Evolutionary conservation across 2,797 vertebrate genomes (phyloP).

Genomic region (Zonotrichia albicollis): DNA sequence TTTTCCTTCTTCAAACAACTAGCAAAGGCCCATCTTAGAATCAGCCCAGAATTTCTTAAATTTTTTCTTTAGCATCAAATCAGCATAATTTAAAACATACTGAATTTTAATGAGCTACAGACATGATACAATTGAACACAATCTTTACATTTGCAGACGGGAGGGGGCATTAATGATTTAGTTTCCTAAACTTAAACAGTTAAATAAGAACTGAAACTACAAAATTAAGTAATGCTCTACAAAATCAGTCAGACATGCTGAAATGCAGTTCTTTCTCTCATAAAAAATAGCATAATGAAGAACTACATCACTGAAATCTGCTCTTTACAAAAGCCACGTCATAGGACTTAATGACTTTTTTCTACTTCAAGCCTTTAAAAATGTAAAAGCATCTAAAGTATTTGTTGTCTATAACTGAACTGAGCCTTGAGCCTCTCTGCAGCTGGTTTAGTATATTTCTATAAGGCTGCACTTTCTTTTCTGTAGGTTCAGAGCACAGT

Average conservation of each 20-base stretch:
- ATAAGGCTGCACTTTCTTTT: neutral
- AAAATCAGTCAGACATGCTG: neutral
- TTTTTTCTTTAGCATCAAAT: neutral
- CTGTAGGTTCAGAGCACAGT: neutral
- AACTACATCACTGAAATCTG: neutral
- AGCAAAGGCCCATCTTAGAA: neutral
- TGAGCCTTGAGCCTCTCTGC: neutral
- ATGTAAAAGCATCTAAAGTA: neutral
- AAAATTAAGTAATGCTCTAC: neutral
- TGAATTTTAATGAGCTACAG: neutral
- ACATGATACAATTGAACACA: neutral
- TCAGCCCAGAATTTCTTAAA: too few relatives aligned
- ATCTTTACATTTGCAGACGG: rapidly evolving
- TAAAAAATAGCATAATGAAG: neutral
- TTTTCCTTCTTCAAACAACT: neutral
- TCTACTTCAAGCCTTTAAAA: neutral
- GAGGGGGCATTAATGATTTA: neutral
- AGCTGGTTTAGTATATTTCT: neutral
- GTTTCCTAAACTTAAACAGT: neutral
- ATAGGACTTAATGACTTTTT: neutral
- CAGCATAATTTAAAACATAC: neutral
- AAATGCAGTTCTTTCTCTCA: neutral
- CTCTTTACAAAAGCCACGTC: neutral
- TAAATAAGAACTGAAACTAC: neutral
- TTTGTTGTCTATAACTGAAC: neutral